Evolutionary conservation across 1,140 invertebrate species (phyloP).

Genomic region (Megalopta genalis): DNA sequence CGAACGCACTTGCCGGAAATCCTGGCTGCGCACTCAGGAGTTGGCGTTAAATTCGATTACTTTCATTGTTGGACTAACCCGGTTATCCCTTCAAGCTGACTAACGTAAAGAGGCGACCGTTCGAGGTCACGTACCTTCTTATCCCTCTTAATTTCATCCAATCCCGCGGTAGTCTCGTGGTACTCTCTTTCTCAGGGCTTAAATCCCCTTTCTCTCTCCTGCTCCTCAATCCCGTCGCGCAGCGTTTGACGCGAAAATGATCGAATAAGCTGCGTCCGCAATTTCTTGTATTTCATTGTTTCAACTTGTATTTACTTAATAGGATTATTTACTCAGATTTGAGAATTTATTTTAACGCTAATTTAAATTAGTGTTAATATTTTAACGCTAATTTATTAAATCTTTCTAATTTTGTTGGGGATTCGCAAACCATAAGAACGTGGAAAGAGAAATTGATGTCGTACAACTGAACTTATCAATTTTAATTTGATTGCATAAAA

Average conservation of each 20-base stretch:
- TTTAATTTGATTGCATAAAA: too few relatives aligned
- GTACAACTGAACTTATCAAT: too few relatives aligned
- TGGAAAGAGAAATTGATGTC: too few relatives aligned
- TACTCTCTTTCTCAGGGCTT: constrained; percentile 35
- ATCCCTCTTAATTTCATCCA: constrained; percentile 73
- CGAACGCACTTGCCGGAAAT: constrained; percentile 67
- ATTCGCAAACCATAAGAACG: too few relatives aligned
- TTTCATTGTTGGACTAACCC: constrained; percentile 77
- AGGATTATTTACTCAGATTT: too few relatives aligned
- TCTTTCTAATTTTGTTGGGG: too few relatives aligned
- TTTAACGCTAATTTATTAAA: too few relatives aligned
- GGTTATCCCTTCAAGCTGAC: constrained; percentile 74
- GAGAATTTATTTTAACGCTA: too few relatives aligned
- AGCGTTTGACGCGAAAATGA: not conserved
- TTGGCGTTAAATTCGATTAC: constrained; percentile 79
- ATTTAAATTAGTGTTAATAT: too few relatives aligned
- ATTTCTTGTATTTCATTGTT: not conserved
- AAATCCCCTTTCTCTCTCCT: constrained; percentile 23
- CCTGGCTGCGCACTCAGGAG: constrained; percentile 66
- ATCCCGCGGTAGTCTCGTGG: constrained; percentile 58
- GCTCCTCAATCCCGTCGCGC: not conserved
- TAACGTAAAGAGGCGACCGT: constrained; percentile 70
- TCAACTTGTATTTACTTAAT: not conserved
- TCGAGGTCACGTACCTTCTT: constrained; percentile 74
- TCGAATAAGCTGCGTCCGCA: not conserved